Evolutionary conservation across 2,797 vertebrate species (phyloP).

Genomic region (Heliangelus exortis): DNA sequence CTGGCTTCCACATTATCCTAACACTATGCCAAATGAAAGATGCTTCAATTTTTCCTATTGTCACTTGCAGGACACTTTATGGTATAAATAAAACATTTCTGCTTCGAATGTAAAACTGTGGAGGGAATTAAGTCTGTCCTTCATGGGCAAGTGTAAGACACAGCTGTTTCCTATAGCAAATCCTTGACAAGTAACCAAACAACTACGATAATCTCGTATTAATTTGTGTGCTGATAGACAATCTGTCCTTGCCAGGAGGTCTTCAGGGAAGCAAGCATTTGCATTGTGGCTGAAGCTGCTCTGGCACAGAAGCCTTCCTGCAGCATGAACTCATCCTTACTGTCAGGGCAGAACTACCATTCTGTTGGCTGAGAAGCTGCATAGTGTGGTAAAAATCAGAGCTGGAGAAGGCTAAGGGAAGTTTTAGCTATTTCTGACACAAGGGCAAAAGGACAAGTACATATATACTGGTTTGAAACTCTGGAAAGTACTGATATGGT

Average conservation of each 20-base stretch:
- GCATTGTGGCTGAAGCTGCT: not conserved
- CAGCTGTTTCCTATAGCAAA: not conserved
- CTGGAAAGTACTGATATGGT: not conserved
- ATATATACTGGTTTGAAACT: not conserved
- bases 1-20: not conserved
- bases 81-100: not conserved
- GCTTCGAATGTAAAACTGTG: rapidly evolving
- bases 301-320: not conserved
- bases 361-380: not conserved
- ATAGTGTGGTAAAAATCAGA: not conserved
- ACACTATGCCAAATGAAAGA: not conserved
- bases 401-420: not conserved
- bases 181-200: not conserved
- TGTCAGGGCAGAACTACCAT: not conserved
- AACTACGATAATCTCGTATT: not conserved
- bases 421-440: not conserved
- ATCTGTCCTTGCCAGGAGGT: not conserved
- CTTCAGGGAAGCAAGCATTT: not conserved
- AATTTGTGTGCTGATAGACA: not conserved
- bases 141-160: not conserved
- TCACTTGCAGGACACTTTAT: not conserved
- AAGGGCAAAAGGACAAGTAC: not conserved
- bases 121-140: not conserved
- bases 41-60: not conserved
- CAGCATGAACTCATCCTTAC: not conserved